Evolutionary conservation across 2,113 vertebrate species (phyloP).

Genomic region (Bucco capensis): DNA sequence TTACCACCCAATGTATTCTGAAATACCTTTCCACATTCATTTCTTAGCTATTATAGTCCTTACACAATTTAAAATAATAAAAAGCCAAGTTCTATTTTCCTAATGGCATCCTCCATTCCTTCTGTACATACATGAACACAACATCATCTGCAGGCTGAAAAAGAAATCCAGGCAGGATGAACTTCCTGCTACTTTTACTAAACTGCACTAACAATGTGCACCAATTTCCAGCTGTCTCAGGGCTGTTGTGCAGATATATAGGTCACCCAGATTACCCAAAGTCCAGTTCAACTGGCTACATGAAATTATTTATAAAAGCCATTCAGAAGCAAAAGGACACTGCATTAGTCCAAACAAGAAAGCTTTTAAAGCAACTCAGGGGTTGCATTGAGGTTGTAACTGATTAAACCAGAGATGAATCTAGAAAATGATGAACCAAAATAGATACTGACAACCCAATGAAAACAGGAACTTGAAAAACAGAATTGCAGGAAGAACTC

Average conservation of each 20-base stretch:
- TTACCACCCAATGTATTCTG: conserved; percentile 41
- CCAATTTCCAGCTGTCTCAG: conserved; percentile 4
- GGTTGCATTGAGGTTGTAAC: neutral
- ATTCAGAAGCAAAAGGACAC: neutral
- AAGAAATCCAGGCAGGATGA: conserved; percentile 64
- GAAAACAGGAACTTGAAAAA: neutral
- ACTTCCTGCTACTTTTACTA: conserved; percentile 24
- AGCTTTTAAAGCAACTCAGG: neutral
- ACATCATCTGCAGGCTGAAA: conserved; percentile 63
- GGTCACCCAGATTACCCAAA: neutral
- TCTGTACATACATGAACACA: conserved; percentile 55
- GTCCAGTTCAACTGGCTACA: neutral
- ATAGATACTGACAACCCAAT: neutral
- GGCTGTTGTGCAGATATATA: neutral
- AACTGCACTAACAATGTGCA: neutral
- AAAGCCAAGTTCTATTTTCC: conserved; percentile 69
- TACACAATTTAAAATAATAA: conserved; percentile 73
- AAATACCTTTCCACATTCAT: conserved; percentile 62
- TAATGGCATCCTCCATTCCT: conserved; percentile 69
- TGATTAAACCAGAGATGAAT: neutral
- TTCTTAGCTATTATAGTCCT: conserved; percentile 71
- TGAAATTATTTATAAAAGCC: conserved; percentile 32
- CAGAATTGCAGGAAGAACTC: neutral
- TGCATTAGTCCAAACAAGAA: conserved; percentile 6
- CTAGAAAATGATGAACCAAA: neutral